Base-by-base conservation (phyloP, 2,888 invertebrate species). In the Pyrrhosoma nymphula region DNA sequence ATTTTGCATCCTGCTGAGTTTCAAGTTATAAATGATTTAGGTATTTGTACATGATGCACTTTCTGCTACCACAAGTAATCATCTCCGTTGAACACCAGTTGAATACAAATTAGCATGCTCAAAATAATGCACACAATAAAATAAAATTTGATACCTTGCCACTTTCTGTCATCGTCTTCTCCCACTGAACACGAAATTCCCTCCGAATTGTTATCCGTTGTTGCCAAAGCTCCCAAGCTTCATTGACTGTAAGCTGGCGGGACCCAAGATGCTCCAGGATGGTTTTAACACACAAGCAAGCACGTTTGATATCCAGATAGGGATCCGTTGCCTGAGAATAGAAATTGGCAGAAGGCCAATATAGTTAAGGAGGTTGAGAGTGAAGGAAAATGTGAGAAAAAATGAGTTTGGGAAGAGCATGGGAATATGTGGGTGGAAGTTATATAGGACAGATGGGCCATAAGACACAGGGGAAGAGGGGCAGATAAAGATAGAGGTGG, bases 201-300 rank as follows among this genome's bases (percentile, higher is more conserved):
- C 97, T 97, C 96, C 96, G 97, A 96, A 96, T 97, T 95, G 97
- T 97, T 96, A 98, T 97, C 96, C 97, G 98, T 95, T 97, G 98
- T 96, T 98, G 98, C 98, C 98, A 98, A 96, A 97, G 98, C 96
- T 98, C 98, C 98, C 98, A 98, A 96, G 98, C 98, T 96, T 98
- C 98, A 96, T 98, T 98, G 96, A 98, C 97, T 96, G 97, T 97
- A 96, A 98, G 97, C 97, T 98, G 98, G 96, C 98, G 97, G 97
- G 97, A 97, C 96, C 98, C 97, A 96, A 98, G 97, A 96, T 98
- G 97, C 96, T 98, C 98, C 97, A 98, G 97, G 96, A 98, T 97
- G 95, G 98, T 98, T 97, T 98, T 98, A 96, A 98, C 98, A 97
- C 98, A 98, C 96, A 97, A 97, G 96, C 97, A 97, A 96, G 98